Evolutionary conservation across 2,113 vertebrate species (phyloP), one percentile per base, ranked within the genome.

Genomic region (Oncorhynchus tshawytscha): DNA sequence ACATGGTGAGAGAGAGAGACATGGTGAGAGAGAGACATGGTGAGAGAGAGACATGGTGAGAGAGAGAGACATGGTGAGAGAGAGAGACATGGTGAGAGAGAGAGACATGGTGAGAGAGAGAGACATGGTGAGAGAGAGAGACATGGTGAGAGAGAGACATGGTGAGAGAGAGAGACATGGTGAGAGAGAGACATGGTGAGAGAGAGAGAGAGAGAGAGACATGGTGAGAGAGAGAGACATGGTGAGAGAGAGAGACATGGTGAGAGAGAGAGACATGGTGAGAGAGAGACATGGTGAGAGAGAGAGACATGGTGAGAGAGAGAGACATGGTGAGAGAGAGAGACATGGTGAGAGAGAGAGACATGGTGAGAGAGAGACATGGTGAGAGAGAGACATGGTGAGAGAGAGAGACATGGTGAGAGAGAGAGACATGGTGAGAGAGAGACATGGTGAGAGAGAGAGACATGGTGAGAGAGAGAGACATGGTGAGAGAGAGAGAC

Each of bases 211-310:
- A 31, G 29, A 31, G 4, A 31, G 29, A 31, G 5, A 31, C n/a
- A n/a, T n/a, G n/a, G n/a, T n/a, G 75, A 84, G 82, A 49, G 82
- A 62, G 54, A 57, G 3, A 3, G 70, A n/a, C n/a, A 83, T n/a
- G n/a, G 74, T 62, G 29, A 31, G 29, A 31, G 80, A 49, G 71
- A 60, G 65, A 24, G 15, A 16, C n/a, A n/a, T n/a, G n/a, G n/a
- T n/a, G 5, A 67, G 78, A 6, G 34, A 25, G 34, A 67, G 8
- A 75, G 64, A 12, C n/a, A n/a, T n/a, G n/a, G n/a, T n/a, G 51
- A 81, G 76, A 84, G 78, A 45, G 82, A 66, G n/a, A 18, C n/a
- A n/a, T n/a, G n/a, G 60, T 51, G 20, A 78, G 51, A 12, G 51
- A 64, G 45, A 82, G 77, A 83, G 81, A 51, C n/a, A n/a, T n/a